Evolutionary conservation across 64 coral and sea anemone genomes (phyloP).

Genomic region (Exaiptasia diaphana): DNA sequence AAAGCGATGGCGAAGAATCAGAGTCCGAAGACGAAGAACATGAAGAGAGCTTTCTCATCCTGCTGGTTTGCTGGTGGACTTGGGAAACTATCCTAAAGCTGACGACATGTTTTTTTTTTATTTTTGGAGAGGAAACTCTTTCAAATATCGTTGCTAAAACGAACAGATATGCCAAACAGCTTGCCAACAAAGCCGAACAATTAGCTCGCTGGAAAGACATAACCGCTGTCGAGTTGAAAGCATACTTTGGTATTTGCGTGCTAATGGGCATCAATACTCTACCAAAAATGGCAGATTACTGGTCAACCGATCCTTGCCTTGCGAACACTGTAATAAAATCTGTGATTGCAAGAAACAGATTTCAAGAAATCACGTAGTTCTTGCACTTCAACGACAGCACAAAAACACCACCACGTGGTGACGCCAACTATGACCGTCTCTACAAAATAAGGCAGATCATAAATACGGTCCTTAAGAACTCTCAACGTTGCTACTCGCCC

Average conservation of each 20-base stretch:
- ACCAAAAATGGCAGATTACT: constrained; percentile 43
- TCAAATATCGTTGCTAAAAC: neutral
- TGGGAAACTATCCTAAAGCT: neutral
- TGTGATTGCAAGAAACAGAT: constrained; percentile 47
- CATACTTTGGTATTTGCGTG: constrained; percentile 13
- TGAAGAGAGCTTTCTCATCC: neutral
- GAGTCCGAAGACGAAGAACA: neutral
- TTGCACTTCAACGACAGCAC: constrained; percentile 38
- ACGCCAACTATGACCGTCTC: constrained; percentile 29
- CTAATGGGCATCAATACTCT: constrained; percentile 40
- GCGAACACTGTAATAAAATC: constrained; percentile 20
- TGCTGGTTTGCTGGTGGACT: neutral
- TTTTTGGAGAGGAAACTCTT: neutral
- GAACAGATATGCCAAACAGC: neutral
- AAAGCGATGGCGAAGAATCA: neutral
- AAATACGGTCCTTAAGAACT: neutral
- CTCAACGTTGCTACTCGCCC: constrained; percentile 26
- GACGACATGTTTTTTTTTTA: neutral
- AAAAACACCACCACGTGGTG: constrained; percentile 15
- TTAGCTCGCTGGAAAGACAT: neutral
- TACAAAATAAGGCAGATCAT: constrained; percentile 50
- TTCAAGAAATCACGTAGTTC: constrained; percentile 26
- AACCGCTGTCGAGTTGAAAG: neutral
- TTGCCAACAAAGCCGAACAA: neutral
- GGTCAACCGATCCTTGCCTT: constrained; percentile 32